A percentile compares a stretch with the other conserved stretches of the same genome.
Evolutionary conservation across 2,113 vertebrate species (phyloP).

Genomic region (Chinchilla lanigera): DNA sequence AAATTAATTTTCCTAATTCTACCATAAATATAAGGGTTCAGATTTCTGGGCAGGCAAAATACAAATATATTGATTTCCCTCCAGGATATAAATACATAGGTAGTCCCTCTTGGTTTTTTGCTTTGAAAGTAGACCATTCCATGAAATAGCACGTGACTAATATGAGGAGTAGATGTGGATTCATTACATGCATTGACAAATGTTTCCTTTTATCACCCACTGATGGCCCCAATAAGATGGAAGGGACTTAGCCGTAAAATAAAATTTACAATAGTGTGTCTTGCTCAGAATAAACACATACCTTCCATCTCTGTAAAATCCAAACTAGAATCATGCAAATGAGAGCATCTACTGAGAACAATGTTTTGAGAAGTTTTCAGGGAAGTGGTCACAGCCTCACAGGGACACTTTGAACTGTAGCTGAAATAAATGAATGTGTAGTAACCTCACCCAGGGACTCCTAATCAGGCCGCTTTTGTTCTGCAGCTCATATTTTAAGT

Average conservation of each 20-base stretch:
- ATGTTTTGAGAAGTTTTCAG: conserved; percentile 59
- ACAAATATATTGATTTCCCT: background rate
- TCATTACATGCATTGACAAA: background rate
- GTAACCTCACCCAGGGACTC: conserved; percentile 31
- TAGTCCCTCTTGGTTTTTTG: background rate
- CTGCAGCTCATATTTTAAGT: background rate
- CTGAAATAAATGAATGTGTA: background rate
- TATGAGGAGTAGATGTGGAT: background rate
- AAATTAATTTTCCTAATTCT: conserved; percentile 15
- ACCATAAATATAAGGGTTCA: background rate
- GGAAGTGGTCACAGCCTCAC: conserved; percentile 53
- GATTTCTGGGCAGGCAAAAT: background rate
- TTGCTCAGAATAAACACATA: background rate
- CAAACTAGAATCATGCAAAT: background rate
- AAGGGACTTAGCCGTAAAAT: background rate
- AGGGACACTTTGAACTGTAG: conserved; percentile 52
- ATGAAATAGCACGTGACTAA: background rate
- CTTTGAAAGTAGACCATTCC: background rate
- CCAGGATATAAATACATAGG: background rate
- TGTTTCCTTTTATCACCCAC: background rate
- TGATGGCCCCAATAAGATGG: background rate
- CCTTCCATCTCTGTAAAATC: background rate
- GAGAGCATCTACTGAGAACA: background rate
- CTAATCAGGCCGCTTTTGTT: conserved; percentile 77
- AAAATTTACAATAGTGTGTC: background rate